These are phyloP conservation scores for Orientallactaga bullata DNA, from an alignment of 2,113 vertebrate genomes.

Conservation along the genomic window DNA sequence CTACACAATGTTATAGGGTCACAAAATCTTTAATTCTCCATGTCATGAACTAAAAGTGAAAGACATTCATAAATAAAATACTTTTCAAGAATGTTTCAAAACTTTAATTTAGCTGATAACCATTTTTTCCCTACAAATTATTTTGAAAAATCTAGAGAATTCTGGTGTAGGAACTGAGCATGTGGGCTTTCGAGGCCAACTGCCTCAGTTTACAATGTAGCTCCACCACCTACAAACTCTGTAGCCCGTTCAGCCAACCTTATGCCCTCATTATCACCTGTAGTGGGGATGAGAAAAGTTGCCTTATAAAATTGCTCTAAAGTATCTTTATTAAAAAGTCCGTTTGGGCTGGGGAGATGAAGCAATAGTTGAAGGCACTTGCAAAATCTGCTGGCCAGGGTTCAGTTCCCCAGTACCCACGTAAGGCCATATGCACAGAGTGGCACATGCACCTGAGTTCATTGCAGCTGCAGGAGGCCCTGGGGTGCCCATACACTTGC, in stretches of 20 bases:
- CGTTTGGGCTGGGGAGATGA: no score
- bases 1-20: neutral
- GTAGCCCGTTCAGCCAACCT: neutral
- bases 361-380: no score
- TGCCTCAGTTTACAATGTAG: neutral
- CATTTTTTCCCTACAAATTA: constrained; percentile 6
- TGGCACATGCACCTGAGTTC: no score
- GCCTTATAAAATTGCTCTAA: neutral
- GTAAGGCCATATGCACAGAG: no score
- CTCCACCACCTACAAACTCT: neutral
- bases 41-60: constrained; percentile 44
- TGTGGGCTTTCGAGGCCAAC: neutral
- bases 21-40: constrained; percentile 46
- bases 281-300: constrained; percentile 2
- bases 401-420: no score
- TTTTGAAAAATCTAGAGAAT: neutral
- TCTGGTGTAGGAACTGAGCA: neutral
- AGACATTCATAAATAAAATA: constrained; percentile 10
- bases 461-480: no score
- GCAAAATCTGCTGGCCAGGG: no score
- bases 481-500: no score
- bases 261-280: neutral
- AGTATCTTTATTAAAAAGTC: constrained; percentile 20
- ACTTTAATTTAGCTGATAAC: constrained; percentile 21
- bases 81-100: constrained; percentile 41